Evolutionary conservation across 2,888 invertebrate species (phyloP), one percentile per base, ranked within the genome.

Genomic region (Bombyx huttoni): DNA sequence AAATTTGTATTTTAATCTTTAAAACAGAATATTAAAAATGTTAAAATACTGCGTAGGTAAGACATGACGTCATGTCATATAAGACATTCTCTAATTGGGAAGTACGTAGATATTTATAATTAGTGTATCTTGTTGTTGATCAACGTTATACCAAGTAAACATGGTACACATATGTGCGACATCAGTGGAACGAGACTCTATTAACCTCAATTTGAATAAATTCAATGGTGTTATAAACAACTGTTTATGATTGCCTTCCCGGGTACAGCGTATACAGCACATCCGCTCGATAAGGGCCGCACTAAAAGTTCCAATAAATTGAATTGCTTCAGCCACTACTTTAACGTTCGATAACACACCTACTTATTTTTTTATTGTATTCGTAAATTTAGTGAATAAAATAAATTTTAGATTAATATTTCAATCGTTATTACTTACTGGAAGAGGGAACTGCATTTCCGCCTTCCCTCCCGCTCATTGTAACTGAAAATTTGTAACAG

Each of bases 371-470:
- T 10, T 10, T 40, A 5, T 40, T 40, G 3, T 40, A 10, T 10
- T 40, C 3, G 6, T 40, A 40, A 58, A 55, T 52, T 55, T 55
- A 57, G 54, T 52, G 50, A 52, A 55, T 51, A 54, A 58, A 54
- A 51, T 60, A 54, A 63, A 60, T 64, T 58, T 51, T 62, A 56
- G 64, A 61, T 59, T 61, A 65, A 66, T 66, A 68, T 68, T 64
- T 56, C 61, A 61, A 61, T 60, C 57, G 62, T 67, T 56, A 58
- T 64, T 80, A 86, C 87, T 88, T 75, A 88, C 87, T 85, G 66
- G 79, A 82, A 84, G 85, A 82, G 78, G 86, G 84, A 85, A 84
- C 84, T 88, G 85, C 85, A 87, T 81, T 85, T 86, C 87, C 87
- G 84, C 79, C 83, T 81, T 81, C 82, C 78, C 81, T 83, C 77